Percentiles rank a stretch among this genome's conserved stretches.
These are phyloP conservation scores for Nematopogon swammerdamellus DNA, from an alignment of 2,888 invertebrate species.

Conservation along the genomic window DNA sequence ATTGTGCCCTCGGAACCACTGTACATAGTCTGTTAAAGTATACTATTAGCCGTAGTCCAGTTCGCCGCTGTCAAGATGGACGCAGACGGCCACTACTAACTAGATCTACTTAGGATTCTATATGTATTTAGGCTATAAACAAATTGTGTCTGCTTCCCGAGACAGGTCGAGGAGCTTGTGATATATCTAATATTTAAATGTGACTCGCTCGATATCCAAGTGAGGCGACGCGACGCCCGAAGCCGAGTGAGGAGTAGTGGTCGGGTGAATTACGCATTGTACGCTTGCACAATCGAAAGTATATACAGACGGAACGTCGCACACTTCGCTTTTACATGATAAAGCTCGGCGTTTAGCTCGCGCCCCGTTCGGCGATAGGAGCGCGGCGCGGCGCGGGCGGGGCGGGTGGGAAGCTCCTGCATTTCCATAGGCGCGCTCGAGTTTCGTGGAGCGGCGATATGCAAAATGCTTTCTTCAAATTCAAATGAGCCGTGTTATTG, in stretches of 20 bases:
- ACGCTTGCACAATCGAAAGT: constrained; percentile 21
- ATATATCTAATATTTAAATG: constrained; percentile 43
- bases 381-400: too few species aligned
- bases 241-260: too few species aligned
- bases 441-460: constrained; percentile 51
- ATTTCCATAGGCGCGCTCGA: constrained; percentile 46
- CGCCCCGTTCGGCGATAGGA: too few species aligned
- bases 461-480: constrained; percentile 50
- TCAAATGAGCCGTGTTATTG: constrained; percentile 25
- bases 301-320: constrained; percentile 49
- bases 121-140: constrained; percentile 34
- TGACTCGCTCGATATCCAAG: constrained; percentile 13
- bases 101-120: constrained; percentile 23
- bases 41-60: constrained; percentile 43
- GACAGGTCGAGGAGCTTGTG: constrained; percentile 53
- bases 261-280: too few species aligned
- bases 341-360: too few species aligned
- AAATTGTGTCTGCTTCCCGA: constrained; percentile 52
- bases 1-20: constrained; percentile 43
- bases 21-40: constrained; percentile 52
- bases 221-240: too few species aligned
- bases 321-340: constrained; percentile 31
- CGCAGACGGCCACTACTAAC: constrained; percentile 27
- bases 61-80: constrained; percentile 41
- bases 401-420: constrained; percentile 8